Base-by-base conservation (phyloP, 1,140 invertebrate genomes). In the Aphelenchoides avenae region DNA sequence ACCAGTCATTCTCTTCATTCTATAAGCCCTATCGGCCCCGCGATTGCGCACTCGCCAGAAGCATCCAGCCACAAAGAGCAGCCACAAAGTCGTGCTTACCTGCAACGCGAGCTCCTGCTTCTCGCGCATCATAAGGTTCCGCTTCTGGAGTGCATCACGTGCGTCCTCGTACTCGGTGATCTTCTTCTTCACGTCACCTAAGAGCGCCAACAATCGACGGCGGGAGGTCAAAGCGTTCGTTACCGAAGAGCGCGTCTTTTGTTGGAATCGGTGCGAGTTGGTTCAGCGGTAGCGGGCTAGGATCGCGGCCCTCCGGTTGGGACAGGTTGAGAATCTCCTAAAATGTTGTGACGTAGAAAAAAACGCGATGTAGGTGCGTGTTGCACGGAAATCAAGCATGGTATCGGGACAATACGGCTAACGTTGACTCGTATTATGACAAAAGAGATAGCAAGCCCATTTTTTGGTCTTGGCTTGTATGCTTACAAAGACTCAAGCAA, bases 141-240 rank as follows among this genome's bases (percentile, higher is more conserved):
- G 40, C 29, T 65, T 57, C 44, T 70, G 62, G 24, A 70, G 53
- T 29, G 64, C 47, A 20, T 49, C 52, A 18, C 69, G 46, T n/a
- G 64, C 64, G 29, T 64, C 50, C 36, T 70, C 68, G 15, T 68
- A 64, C 42, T 70, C 68, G 31, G 50, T 47, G 30, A 70, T 36
- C 44, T 70, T 70, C 49, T 71, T 53, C 33, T 63, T 68, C 3
- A 70, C 68, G 52, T 70, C 68, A 36, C 68, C 66, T 68, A 20
- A 50, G 60, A 13, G 1, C 5, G 24, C 11, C 5, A 39, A 30
- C 15, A 7, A 46, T 11, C 22, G 13, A 13, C 1, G 20, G 15
- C 13, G 7, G 18, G 6, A 7, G 5, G 3, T 15, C 13, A 56
- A 53, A 51, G 20, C 7, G 22, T 18, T 7, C 31, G 47, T 50